Evolutionary conservation across 2,113 vertebrate species (phyloP).

Genomic region (Charina bottae): DNA sequence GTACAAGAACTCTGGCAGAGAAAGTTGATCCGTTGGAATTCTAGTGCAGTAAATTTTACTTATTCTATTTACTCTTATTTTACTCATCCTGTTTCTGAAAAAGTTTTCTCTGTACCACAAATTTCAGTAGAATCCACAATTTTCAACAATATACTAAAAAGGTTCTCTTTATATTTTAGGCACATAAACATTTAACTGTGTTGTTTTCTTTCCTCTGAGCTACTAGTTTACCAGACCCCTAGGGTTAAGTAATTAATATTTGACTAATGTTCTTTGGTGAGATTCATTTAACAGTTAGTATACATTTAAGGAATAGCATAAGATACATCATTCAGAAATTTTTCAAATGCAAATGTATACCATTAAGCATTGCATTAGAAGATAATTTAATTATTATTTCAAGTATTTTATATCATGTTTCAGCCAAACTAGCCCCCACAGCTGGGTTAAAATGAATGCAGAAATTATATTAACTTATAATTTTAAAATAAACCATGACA

Average conservation of each 20-base stretch:
- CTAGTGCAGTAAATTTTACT: not conserved
- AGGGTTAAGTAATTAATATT: constrained; percentile 60
- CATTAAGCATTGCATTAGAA: constrained; percentile 67
- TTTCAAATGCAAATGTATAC: constrained; percentile 51
- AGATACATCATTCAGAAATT: constrained; percentile 51
- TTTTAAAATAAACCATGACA: too few relatives aligned
- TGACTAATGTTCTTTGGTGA: constrained; percentile 34
- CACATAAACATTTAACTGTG: constrained; percentile 34
- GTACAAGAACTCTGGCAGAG: not conserved
- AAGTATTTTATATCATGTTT: too few relatives aligned
- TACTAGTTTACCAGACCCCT: constrained; percentile 47
- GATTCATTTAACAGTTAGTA: constrained; percentile 55
- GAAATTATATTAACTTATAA: too few relatives aligned
- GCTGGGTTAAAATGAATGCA: too few relatives aligned
- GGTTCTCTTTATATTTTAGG: not conserved
- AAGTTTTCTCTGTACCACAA: too few relatives aligned
- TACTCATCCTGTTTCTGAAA: not conserved
- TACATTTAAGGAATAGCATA: constrained; percentile 54
- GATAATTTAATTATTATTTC: not conserved
- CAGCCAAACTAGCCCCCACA: too few relatives aligned
- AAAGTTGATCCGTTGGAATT: not conserved
- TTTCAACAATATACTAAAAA: not conserved
- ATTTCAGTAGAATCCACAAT: not conserved
- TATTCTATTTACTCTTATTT: not conserved
- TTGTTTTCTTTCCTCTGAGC: constrained; percentile 57